Conservation (phyloP, 1,140 invertebrate species). For the Melanaphis sacchari region DNA sequence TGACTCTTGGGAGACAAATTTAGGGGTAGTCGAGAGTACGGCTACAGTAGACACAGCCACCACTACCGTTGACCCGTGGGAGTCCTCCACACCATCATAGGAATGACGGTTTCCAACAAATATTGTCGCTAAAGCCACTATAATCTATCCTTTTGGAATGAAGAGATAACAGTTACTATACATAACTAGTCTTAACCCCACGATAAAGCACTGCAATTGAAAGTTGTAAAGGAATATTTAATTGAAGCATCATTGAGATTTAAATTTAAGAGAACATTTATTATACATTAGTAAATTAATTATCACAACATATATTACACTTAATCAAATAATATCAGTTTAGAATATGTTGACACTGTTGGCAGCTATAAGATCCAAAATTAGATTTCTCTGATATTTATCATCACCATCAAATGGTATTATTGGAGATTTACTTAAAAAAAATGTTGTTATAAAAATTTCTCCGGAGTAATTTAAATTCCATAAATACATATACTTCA, state of each 20-base stretch:
- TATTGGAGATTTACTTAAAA: no score
- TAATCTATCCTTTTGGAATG: slow-evolving; percentile 23
- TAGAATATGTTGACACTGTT: background rate
- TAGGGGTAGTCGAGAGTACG: background rate
- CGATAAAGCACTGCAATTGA: background rate
- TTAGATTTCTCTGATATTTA: background rate
- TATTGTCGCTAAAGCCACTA: slow-evolving; percentile 38
- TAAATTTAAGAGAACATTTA: background rate
- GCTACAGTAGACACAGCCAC: background rate
- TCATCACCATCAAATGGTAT: background rate
- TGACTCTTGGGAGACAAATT: slow-evolving; percentile 21
- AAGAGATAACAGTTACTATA: background rate
- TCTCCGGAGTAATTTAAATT: no score
- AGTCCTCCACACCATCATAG: background rate
- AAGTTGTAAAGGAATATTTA: background rate
- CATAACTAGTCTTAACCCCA: background rate
- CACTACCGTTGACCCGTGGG: background rate
- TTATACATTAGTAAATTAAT: background rate
- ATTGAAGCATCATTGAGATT: background rate
- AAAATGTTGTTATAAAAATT: no score
- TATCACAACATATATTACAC: background rate
- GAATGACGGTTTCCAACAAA: background rate
- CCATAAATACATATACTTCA: no score
- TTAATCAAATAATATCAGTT: background rate
- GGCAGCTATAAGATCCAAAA: no score